A percentile compares a stretch with the other conserved stretches of the same genome.
Conservation (phyloP, 2,113 vertebrate species). For the Platycercus adscitus region DNA sequence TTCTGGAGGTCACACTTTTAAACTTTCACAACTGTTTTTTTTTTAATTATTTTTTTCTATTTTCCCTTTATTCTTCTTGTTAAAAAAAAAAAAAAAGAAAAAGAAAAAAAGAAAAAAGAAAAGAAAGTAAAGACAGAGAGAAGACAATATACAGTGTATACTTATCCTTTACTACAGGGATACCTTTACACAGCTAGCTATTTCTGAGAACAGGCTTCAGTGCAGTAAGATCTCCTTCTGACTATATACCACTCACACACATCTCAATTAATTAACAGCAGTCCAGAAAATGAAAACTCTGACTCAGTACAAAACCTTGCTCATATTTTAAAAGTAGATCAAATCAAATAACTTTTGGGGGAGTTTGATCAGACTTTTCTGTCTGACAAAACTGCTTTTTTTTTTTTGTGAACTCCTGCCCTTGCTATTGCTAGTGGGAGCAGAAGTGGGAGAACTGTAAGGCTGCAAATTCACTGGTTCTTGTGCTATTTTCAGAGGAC, state of each 20-base stretch:
- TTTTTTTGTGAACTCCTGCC: background rate
- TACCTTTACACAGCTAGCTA: conserved; percentile 37
- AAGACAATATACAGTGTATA: conserved; percentile 43
- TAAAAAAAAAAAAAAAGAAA: background rate
- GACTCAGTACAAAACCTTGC: background rate
- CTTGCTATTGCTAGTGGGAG: background rate
- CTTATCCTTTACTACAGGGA: conserved; percentile 62
- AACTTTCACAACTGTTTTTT: conserved; percentile 3
- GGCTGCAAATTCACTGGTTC: background rate
- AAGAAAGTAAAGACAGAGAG: background rate
- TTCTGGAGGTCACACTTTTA: conserved; percentile 85
- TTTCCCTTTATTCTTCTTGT: background rate
- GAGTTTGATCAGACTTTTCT: background rate
- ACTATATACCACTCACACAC: background rate
- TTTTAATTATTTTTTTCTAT: background rate
- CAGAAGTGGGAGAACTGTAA: background rate
- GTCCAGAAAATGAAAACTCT: background rate
- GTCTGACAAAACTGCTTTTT: background rate
- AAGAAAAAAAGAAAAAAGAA: background rate
- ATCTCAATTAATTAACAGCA: conserved; percentile 26
- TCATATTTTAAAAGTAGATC: background rate
- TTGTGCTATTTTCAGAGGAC: background rate
- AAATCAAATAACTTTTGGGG: background rate
- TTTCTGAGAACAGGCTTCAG: conserved; percentile 39
- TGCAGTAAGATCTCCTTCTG: conserved; percentile 27